These are phyloP conservation scores for Drepanosiphum platanoidis DNA, from an alignment of 2,888 invertebrate species.

Conservation along the genomic window DNA sequence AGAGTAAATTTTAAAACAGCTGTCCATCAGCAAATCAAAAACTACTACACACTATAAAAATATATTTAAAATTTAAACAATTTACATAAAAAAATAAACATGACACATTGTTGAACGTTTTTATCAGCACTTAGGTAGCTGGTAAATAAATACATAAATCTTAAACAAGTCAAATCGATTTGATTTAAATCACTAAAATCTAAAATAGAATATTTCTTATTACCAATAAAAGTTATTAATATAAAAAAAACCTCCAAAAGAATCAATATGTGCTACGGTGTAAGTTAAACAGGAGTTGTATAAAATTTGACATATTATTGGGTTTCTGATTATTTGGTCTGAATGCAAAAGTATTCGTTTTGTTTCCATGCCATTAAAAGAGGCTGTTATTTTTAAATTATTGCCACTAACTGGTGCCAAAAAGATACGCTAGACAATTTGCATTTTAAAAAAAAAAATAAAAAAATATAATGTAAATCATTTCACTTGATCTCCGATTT, in stretches of 20 bases:
- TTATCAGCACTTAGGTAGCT: background rate
- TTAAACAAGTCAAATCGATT: background rate
- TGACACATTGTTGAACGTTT: background rate
- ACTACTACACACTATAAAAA: background rate
- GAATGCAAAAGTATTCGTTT: constrained; percentile 33
- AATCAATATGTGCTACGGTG: background rate
- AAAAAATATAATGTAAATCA: constrained; percentile 17
- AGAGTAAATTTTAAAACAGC: constrained; percentile 20
- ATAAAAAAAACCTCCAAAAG: background rate
- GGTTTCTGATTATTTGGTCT: constrained; percentile 41
- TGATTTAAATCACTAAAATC: background rate
- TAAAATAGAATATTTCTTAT: background rate
- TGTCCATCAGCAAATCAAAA: background rate
- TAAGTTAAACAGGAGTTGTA: constrained; percentile 26
- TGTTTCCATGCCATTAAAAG: constrained; percentile 52
- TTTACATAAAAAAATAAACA: background rate
- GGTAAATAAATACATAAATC: background rate
- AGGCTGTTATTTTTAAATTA: constrained; percentile 56
- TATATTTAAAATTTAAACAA: background rate
- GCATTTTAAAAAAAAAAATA: constrained; percentile 32
- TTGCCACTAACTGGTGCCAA: constrained; percentile 40
- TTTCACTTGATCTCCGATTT: constrained; percentile 20
- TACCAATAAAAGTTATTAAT: background rate
- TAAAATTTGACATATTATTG: constrained; percentile 42
- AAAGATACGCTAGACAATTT: constrained; percentile 42